A percentile compares a stretch with the other conserved stretches of the same genome.
These are phyloP conservation scores for Aramus guarauna DNA, from an alignment of 2,113 vertebrate genomes.

Conservation along the genomic window DNA sequence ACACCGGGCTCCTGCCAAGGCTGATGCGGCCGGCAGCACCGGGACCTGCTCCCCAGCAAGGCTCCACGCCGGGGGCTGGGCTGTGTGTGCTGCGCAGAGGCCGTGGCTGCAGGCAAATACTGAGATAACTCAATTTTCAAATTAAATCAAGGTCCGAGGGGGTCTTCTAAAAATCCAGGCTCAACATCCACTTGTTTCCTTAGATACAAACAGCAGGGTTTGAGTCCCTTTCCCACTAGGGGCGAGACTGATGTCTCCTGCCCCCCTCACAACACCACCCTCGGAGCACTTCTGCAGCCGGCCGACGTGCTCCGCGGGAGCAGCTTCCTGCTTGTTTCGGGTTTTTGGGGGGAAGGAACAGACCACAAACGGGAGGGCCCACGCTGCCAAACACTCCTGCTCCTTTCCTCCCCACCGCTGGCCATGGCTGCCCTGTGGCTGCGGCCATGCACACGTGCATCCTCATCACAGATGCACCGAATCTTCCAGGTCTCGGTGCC, in stretches of 20 bases:
- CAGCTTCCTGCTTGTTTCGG: background rate
- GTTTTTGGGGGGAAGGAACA: background rate
- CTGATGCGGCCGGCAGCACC: accelerated
- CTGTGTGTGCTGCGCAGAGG: accelerated
- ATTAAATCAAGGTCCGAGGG: slow-evolving; percentile 2
- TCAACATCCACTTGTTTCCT: slow-evolving; percentile 32
- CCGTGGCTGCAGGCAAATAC: background rate
- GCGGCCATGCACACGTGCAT: accelerated
- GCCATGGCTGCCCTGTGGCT: accelerated
- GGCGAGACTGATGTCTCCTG: background rate
- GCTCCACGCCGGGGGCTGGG: background rate
- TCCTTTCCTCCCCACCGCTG: background rate
- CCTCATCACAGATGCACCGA: accelerated
- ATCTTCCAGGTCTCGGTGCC: background rate
- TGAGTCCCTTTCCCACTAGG: slow-evolving; percentile 24
- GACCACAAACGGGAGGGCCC: background rate
- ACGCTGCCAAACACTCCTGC: accelerated
- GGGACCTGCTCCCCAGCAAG: background rate
- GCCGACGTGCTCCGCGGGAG: background rate
- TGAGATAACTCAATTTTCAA: background rate
- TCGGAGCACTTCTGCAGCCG: slow-evolving; percentile 54
- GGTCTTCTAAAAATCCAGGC: slow-evolving; percentile 38
- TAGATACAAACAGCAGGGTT: slow-evolving; percentile 47
- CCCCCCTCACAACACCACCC: background rate
- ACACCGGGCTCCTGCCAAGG: background rate